A percentile compares a stretch with the other conserved stretches of the same genome.
phyloP scores from a whole-genome alignment of 2,888 invertebrate species.

The Conchocele bisecta region DNA sequence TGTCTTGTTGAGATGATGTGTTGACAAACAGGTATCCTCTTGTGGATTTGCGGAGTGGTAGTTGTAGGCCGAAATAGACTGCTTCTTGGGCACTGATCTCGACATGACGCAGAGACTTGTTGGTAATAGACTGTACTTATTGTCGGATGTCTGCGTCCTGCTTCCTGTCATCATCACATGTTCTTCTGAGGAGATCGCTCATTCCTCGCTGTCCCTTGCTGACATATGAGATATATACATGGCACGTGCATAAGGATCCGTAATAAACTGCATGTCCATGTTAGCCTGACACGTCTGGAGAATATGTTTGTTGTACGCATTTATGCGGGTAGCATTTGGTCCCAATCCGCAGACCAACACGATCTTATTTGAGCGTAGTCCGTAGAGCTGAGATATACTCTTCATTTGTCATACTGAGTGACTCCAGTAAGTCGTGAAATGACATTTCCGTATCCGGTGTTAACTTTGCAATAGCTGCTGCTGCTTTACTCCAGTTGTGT shows the following conservation, averaged over 20 bases:
- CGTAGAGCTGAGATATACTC: conserved; percentile 32
- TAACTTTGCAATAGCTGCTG: conserved; percentile 3
- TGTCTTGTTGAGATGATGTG: not conserved
- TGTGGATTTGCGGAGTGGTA: not conserved
- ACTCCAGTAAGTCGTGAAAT: conserved; percentile 27
- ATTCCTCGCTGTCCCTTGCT: conserved; percentile 37
- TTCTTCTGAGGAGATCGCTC: conserved; percentile 5
- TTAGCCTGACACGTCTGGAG: conserved; percentile 24
- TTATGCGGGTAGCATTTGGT: no score
- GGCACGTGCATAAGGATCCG: conserved; percentile 30
- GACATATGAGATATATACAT: conserved; percentile 33
- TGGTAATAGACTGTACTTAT: conserved; percentile 12
- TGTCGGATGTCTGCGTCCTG: not conserved
- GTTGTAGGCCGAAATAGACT: not conserved
- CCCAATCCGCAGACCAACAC: conserved; percentile 16
- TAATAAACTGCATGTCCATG: conserved; percentile 36
- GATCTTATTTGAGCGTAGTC: conserved; percentile 7
- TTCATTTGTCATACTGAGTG: conserved; percentile 14
- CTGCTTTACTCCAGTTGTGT: conserved; percentile 5
- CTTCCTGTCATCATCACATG: conserved; percentile 19
- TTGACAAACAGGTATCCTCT: not conserved
- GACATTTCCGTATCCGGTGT: not conserved
- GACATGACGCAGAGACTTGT: conserved; percentile 9
- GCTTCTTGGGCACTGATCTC: conserved; percentile 6
- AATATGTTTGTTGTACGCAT: conserved; percentile 21